Evolutionary conservation across 2,888 invertebrate genomes (phyloP), one percentile per base, ranked within the genome.

Genomic region (Tetanocera ferruginea): DNA sequence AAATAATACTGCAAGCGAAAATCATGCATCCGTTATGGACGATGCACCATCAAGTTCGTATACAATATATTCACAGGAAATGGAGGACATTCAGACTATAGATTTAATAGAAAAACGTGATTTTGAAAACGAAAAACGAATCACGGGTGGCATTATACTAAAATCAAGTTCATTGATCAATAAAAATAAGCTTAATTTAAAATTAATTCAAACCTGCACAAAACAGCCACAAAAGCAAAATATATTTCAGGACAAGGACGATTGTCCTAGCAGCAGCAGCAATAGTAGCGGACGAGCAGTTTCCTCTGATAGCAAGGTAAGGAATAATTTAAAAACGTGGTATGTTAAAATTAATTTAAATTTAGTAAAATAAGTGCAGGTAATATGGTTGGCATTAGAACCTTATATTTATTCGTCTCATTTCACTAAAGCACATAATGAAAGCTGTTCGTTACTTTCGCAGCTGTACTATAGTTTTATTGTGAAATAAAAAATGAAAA

Each of bases 91-190:
- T 75, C 87, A 89, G 84, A 88, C 89, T 14, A 89, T 90, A 87
- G 90, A 89, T 84, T 86, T 88, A 78, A 87, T 90, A 74, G 90
- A 90, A 81, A 86, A 90, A n/a, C 84, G 86, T 9, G 90, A 90
- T 79, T 90, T 88, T 80, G 90, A 90, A 77, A 86, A 84, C 34
- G 90, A 90, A 71, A 88, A 90, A 80, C 86, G 86, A 64, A 82
- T 90, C 25, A 89, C 89, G 11, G 90, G 89, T 23, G 89, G 88
- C 72, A 87, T 88, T 52, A 84, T 90, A 60, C 81, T 90, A 52
- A 87, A 88, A 82, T 85, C 84, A 79, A 88, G 85, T 81, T 87
- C 89, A 37, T 81, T 90, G 78, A 80, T 86, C 49, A 88, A 84
- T 80, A 88, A 87, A 82, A 87, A 89, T 84, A 85, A 86, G 83